A percentile compares a stretch with the other conserved stretches of the same genome.
These are phyloP conservation scores for Hormaphis cornu DNA, from an alignment of 1,140 invertebrate genomes.

Conservation along the genomic window DNA sequence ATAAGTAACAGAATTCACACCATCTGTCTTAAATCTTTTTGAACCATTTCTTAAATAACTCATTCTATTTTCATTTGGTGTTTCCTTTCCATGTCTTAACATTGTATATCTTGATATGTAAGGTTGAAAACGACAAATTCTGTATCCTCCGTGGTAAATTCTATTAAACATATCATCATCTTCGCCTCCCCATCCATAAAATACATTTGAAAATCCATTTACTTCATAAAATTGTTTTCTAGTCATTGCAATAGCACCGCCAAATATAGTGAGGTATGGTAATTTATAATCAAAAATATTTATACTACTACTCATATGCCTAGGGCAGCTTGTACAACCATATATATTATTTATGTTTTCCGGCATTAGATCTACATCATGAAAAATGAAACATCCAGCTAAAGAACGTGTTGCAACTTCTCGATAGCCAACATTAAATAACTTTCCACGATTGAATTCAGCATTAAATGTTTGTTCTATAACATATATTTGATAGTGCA, in stretches of 20 bases:
- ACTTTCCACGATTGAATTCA: constrained; percentile 85
- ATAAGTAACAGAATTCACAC: constrained; percentile 57
- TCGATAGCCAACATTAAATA: constrained; percentile 84
- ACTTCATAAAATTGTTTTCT: constrained; percentile 61
- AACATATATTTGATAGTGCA: constrained; percentile 81
- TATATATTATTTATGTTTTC: constrained; percentile 83
- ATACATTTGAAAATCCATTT: constrained; percentile 88
- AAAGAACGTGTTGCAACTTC: constrained; percentile 57
- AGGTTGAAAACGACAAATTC: constrained; percentile 61
- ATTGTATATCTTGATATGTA: constrained; percentile 65
- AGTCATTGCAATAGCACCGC: constrained; percentile 64
- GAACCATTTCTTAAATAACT: constrained; percentile 44
- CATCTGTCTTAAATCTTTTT: constrained; percentile 52
- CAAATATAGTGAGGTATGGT: constrained; percentile 63
- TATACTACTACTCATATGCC: constrained; percentile 86
- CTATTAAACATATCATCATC: constrained; percentile 66
- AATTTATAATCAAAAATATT: constrained; percentile 78
- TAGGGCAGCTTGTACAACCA: constrained; percentile 72
- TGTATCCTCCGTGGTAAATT: constrained; percentile 46
- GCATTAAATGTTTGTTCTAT: constrained; percentile 70
- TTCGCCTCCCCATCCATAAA: constrained; percentile 81
- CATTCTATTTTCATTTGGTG: constrained; percentile 41
- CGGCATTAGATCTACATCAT: constrained; percentile 90
- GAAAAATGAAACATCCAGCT: constrained; percentile 84
- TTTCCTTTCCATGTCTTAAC: constrained; percentile 59